Evolutionary conservation across 2,888 invertebrate genomes (phyloP).

Genomic region (Chouioia cunea): DNA sequence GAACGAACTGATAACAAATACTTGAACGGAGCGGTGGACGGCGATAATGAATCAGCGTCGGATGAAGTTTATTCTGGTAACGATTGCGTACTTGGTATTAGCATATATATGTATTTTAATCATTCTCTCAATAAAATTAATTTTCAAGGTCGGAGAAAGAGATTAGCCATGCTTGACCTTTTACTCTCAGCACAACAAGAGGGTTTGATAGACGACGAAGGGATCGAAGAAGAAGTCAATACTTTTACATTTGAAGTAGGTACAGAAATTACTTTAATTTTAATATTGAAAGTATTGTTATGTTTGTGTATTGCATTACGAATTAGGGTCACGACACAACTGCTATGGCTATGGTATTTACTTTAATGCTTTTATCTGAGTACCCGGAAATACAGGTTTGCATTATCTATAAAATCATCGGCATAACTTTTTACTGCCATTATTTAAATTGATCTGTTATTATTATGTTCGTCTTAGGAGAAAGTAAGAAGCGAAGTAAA

Average conservation of each 20-base stretch:
- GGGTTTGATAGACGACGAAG: constrained; percentile 54
- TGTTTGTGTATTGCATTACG: no score
- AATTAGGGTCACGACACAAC: constrained; percentile 76
- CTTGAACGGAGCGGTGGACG: constrained; percentile 14
- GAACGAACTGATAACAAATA: constrained; percentile 41
- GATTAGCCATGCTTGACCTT: constrained; percentile 60
- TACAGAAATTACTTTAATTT: not conserved
- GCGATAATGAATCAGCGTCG: not conserved
- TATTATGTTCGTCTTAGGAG: constrained; percentile 40
- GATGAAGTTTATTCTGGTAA: not conserved
- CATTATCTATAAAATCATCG: not conserved
- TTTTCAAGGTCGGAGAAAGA: constrained; percentile 42
- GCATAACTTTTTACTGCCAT: not conserved
- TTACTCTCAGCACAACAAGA: constrained; percentile 54
- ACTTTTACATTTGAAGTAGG: constrained; percentile 53
- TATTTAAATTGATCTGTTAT: constrained; percentile 5
- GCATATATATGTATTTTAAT: not conserved
- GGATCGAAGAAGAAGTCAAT: constrained; percentile 62
- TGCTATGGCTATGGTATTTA: constrained; percentile 70
- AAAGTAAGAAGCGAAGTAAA: constrained; percentile 56
- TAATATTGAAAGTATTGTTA: not conserved
- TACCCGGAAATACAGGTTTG: constrained; percentile 64
- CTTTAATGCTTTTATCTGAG: constrained; percentile 70
- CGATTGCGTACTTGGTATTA: not conserved
- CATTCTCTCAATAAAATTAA: not conserved